phyloP scores from a whole-genome alignment of 2,888 invertebrate species.

The Idaea straminata region DNA sequence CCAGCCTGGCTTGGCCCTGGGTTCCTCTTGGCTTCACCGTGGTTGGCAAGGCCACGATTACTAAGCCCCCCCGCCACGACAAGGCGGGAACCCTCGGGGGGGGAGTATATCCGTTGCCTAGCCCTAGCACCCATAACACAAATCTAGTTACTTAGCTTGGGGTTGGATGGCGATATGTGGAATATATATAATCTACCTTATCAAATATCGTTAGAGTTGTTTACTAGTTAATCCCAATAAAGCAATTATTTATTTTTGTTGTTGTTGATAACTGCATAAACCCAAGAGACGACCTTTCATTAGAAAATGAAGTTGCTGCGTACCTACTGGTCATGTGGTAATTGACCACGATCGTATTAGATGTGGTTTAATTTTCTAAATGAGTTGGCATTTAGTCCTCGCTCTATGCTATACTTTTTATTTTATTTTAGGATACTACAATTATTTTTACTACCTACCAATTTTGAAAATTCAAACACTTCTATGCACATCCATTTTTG shows the following conservation, averaged over 20 bases:
- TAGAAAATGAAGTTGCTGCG: constrained; percentile 12
- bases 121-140: no score
- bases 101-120: no score
- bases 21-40: no score
- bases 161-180: no score
- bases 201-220: not conserved
- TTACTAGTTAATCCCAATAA: not conserved
- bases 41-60: no score
- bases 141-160: no score
- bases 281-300: constrained; percentile 10
- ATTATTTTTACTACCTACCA: no score
- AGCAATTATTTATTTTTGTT: not conserved
- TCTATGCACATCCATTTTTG: no score
- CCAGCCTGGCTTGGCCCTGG: no score
- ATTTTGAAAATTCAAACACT: no score
- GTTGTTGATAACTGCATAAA: not conserved
- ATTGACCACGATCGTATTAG: constrained; percentile 1
- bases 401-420: not conserved
- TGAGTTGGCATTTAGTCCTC: constrained; percentile 17
- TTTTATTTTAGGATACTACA: not conserved
- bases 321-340: not conserved
- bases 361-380: constrained; percentile 19
- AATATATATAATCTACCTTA: not conserved
- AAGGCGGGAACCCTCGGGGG: no score
- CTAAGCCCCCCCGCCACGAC: no score